Conservation (phyloP, 2,888 invertebrate genomes). For the Phortica magna region DNA sequence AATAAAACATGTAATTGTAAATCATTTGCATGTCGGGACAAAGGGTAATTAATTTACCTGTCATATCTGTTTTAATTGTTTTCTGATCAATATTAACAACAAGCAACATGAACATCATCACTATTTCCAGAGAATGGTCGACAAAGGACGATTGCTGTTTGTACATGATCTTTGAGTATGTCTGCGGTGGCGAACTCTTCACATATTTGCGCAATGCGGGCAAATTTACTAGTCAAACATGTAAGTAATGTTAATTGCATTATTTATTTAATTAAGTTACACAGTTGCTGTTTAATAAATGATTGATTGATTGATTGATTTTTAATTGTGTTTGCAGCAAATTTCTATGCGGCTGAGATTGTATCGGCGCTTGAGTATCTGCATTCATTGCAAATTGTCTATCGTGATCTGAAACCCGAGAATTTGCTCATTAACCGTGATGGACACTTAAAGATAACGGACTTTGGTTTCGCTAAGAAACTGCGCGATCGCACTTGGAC, state of each 20-base stretch:
- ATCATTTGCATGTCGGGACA: background rate
- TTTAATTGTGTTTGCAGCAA: slow-evolving; percentile 79
- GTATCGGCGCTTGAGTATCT: slow-evolving; percentile 95
- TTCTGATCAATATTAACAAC: background rate
- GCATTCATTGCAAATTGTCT: slow-evolving; percentile 92
- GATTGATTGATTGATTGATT: background rate
- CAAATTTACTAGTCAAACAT: slow-evolving; percentile 90
- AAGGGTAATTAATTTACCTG: background rate
- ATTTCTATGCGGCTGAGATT: slow-evolving; percentile 97
- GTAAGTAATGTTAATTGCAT: slow-evolving; percentile 76
- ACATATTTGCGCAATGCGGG: slow-evolving; percentile 96
- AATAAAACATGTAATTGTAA: background rate
- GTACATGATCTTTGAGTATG: slow-evolving; percentile 98
- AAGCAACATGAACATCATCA: too few relatives aligned
- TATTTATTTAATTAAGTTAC: background rate
- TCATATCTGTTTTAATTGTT: background rate
- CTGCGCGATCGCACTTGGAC: slow-evolving; percentile 97
- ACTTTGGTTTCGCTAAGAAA: slow-evolving; percentile 98
- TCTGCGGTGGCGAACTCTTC: slow-evolving; percentile 97
- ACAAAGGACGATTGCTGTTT: slow-evolving; percentile 93
- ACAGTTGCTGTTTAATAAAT: background rate
- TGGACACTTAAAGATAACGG: slow-evolving; percentile 98
- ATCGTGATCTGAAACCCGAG: slow-evolving; percentile 94
- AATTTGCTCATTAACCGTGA: slow-evolving; percentile 94
- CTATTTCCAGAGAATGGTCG: slow-evolving; percentile 89